Conservation (phyloP, 53 echinoderm and acorn worm genomes). For the Antedon mediterranea region DNA sequence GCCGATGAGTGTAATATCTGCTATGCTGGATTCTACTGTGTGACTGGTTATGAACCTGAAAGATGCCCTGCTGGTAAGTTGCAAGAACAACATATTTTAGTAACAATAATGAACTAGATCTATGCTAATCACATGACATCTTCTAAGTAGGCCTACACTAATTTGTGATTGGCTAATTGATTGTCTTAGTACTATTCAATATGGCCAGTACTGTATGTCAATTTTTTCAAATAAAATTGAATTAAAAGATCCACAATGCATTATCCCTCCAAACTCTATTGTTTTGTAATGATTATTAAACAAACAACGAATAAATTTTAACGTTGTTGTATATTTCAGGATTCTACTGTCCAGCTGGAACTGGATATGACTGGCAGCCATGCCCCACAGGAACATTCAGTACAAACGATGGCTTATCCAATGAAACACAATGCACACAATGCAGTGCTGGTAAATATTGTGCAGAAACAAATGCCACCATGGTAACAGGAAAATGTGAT, state of each 20-base stretch:
- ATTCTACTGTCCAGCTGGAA: slow-evolving; percentile 91
- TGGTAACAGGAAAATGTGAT: slow-evolving; percentile 48
- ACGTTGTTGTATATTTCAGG: slow-evolving; percentile 20
- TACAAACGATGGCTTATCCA: slow-evolving; percentile 57
- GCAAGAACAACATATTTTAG: too few relatives aligned
- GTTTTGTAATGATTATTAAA: too few relatives aligned
- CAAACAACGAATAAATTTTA: too few relatives aligned
- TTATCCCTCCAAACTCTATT: neutral
- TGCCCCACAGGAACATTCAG: slow-evolving; percentile 87
- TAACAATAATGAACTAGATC: too few relatives aligned
- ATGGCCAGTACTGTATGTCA: too few relatives aligned
- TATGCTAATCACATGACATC: too few relatives aligned
- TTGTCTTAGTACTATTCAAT: too few relatives aligned
- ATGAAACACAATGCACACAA: slow-evolving; percentile 66
- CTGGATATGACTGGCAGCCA: slow-evolving; percentile 90
- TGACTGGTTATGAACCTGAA: slow-evolving; percentile 87
- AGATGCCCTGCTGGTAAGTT: slow-evolving; percentile 64
- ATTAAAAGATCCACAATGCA: too few relatives aligned
- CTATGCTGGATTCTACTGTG: slow-evolving; percentile 61
- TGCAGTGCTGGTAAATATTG: slow-evolving; percentile 72
- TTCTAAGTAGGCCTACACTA: too few relatives aligned
- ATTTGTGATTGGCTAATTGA: too few relatives aligned
- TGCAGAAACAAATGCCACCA: slow-evolving; percentile 57
- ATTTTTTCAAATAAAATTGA: too few relatives aligned
- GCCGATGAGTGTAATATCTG: slow-evolving; percentile 70